Percentiles rank a stretch among this genome's conserved stretches.
Conservation (phyloP, 1,140 invertebrate genomes). For the Vanessa tameamea region DNA sequence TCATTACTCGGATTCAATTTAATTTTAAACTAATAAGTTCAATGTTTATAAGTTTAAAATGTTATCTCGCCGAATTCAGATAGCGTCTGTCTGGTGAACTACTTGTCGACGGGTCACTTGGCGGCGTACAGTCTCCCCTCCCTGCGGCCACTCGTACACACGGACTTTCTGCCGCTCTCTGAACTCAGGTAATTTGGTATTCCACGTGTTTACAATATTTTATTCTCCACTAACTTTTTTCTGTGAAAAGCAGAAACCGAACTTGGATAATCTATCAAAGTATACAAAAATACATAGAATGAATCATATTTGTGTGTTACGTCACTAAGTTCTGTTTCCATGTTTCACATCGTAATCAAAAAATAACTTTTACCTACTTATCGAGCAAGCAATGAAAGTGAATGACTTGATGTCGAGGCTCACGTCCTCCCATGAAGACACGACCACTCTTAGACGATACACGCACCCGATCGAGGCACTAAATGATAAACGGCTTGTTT, state of each 20-base stretch:
- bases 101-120: slow-evolving; percentile 95
- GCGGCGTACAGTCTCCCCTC: slow-evolving; percentile 96
- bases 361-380: slow-evolving; percentile 19
- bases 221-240: slow-evolving; percentile 18
- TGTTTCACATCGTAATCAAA: slow-evolving; percentile 15
- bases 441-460: slow-evolving; percentile 61
- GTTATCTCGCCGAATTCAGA: slow-evolving; percentile 82
- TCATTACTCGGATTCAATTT: too few relatives aligned
- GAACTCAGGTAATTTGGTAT: slow-evolving; percentile 91
- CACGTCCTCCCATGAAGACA: slow-evolving; percentile 39
- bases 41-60: not conserved
- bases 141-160: slow-evolving; percentile 93
- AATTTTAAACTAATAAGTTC: too few relatives aligned
- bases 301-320: not conserved
- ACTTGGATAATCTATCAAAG: not conserved
- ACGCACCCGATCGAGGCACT: slow-evolving; percentile 71
- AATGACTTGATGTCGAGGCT: slow-evolving; percentile 36
- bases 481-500: slow-evolving; percentile 77
- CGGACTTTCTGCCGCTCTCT: slow-evolving; percentile 95
- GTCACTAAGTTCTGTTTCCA: slow-evolving; percentile 15
- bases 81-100: slow-evolving; percentile 95
- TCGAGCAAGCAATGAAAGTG: slow-evolving; percentile 30
- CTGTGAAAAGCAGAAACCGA: slow-evolving; percentile 17
- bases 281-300: not conserved
- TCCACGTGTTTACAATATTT: slow-evolving; percentile 3